Evolutionary conservation across 2,113 vertebrate genomes (phyloP), one percentile per base, ranked within the genome.

Genomic region (Romanogobio albipinnatus): DNA sequence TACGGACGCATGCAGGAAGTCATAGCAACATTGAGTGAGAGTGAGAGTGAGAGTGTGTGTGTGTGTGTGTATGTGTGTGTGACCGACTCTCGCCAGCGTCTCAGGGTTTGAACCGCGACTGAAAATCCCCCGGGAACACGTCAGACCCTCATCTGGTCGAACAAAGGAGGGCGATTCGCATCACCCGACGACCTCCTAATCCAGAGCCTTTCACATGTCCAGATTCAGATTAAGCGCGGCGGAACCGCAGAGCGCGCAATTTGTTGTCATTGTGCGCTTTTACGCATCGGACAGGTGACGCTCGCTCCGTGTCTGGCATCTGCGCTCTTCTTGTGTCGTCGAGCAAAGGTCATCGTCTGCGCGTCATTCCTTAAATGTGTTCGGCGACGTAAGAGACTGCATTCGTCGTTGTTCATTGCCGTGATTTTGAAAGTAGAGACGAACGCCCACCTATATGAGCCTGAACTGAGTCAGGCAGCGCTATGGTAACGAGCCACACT

Each of bases 1-100:
- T 86, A 83, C 82, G 80, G 82, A 75, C 87, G 91, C 82, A 90
- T 90, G 90, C 95, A 92, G 92, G 94, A 91, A 92, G 92, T 94
- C 95, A 95, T 94, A 89, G 88, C 85, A 91, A 89, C 93, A 86
- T 92, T 66, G 62, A 84, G 61, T 19, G 90, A 78, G 87, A 75
- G 86, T 86, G 86, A 75, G 86, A 85, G 15, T 17, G 64, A 85
- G 15, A 10, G 43, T 33, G 61, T 33, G n/a, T 14, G n/a, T 9
- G 39, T 9, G n/a, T 47, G 24, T 76, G 13, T 53, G 74, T 76
- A 29, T 29, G n/a, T n/a, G n/a, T n/a, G 66, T 70, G 86, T 81
- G 87, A 76, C 89, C 75, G 82, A 89, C 86, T 86, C 87, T 86
- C 87, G 26, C 86, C 85, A 76, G 85, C 78, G 83, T 51, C 71